phyloP scores from a whole-genome alignment of 2,888 invertebrate genomes.

The Synergus gifuensis region DNA sequence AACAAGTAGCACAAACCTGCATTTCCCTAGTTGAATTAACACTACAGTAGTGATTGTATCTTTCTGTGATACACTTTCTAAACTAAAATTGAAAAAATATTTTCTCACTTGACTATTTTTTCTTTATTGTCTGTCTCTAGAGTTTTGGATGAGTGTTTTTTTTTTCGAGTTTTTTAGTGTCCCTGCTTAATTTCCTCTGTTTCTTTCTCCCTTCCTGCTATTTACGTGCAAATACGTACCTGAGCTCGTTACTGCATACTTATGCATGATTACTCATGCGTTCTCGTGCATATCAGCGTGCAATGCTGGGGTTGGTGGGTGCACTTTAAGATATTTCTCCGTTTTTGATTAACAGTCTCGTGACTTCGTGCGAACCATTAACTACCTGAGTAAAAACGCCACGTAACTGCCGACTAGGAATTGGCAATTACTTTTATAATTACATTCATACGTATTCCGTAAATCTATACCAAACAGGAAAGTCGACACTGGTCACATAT shows the following conservation, averaged over 20 bases:
- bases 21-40: conserved; percentile 7
- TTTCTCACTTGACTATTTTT: background rate
- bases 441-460: background rate
- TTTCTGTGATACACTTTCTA: background rate
- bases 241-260: conserved; percentile 6
- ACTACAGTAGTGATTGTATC: background rate
- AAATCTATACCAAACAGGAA: background rate
- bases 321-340: conserved; percentile 8
- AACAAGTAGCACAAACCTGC: background rate
- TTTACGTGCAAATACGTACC: background rate
- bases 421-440: background rate
- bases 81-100: background rate
- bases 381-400: background rate
- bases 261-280: conserved; percentile 8
- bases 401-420: background rate
- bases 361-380: conserved; percentile 1
- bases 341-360: conserved; percentile 25
- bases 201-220: background rate
- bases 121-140: background rate
- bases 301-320: conserved; percentile 9
- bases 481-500: background rate
- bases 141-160: background rate
- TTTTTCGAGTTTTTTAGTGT: background rate
- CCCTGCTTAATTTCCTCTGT: background rate
- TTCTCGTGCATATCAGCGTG: conserved; percentile 4